phyloP scores from a whole-genome alignment of 2,797 vertebrate species.

The Erpetoichthys calabaricus region DNA sequence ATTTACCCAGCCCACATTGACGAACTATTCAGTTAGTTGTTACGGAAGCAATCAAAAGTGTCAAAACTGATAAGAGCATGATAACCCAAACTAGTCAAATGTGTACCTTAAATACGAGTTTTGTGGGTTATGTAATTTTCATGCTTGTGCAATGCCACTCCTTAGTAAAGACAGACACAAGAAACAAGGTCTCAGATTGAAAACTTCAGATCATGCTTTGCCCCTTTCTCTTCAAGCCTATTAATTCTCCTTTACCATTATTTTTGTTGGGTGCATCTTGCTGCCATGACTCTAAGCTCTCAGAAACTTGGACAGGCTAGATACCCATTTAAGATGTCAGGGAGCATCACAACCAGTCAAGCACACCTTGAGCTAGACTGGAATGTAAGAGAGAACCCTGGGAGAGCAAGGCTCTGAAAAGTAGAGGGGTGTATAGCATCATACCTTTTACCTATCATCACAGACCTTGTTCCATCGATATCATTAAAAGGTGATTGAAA shows the following conservation, averaged over 20 bases:
- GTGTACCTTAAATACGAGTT: too few species aligned
- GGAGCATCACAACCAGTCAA: neutral
- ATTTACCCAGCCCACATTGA: too few species aligned
- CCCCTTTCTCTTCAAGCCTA: neutral
- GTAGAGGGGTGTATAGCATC: neutral
- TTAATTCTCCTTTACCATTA: neutral
- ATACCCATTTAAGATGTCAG: slow-evolving; percentile 5
- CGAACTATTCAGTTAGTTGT: too few species aligned
- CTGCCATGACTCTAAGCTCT: slow-evolving; percentile 1
- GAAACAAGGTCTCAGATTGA: slow-evolving; percentile 9
- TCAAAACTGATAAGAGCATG: too few species aligned
- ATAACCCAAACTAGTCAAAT: too few species aligned
- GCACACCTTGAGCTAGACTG: slow-evolving; percentile 6
- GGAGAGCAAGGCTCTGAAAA: neutral
- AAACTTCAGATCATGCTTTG: slow-evolving; percentile 8
- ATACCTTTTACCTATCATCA: slow-evolving; percentile 7
- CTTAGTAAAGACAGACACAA: too few species aligned
- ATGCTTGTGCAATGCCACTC: too few species aligned
- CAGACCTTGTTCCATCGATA: neutral
- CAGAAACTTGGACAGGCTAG: neutral
- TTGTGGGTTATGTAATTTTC: too few species aligned
- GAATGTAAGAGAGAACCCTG: neutral
- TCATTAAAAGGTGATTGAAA: neutral
- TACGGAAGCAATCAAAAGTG: too few species aligned
- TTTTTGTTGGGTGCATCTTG: neutral